phyloP scores from a whole-genome alignment of 1,140 invertebrate species.

The Telenomus remus region DNA sequence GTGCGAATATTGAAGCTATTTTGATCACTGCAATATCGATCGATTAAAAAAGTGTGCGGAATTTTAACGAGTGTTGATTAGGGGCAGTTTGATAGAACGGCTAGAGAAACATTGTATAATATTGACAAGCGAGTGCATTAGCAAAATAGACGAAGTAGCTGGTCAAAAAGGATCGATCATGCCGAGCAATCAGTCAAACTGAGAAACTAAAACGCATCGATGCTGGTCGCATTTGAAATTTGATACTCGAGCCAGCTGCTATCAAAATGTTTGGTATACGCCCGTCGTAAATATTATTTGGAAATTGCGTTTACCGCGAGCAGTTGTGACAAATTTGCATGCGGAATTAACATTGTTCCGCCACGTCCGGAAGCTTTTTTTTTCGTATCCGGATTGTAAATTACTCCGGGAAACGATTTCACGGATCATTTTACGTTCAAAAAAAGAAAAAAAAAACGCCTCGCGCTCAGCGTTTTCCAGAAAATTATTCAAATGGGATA shows the following conservation, averaged over 20 bases:
- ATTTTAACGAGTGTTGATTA: conserved; percentile 53
- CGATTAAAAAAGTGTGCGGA: conserved; percentile 40
- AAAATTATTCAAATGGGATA: conserved; percentile 28
- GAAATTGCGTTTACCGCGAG: conserved; percentile 36
- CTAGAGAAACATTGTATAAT: conserved; percentile 36
- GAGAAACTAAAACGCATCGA: background rate
- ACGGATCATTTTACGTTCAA: conserved; percentile 37
- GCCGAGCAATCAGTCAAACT: conserved; percentile 5
- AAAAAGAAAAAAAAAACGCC: no score
- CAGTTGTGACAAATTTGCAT: conserved; percentile 42
- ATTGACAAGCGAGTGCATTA: conserved; percentile 18
- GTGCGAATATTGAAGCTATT: no score
- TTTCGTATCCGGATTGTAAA: conserved; percentile 33
- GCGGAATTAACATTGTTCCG: conserved; percentile 40
- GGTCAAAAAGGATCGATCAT: conserved; percentile 35
- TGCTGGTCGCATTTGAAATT: conserved; percentile 35
- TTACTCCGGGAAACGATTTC: conserved; percentile 37
- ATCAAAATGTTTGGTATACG: conserved; percentile 30
- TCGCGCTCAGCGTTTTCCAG: background rate
- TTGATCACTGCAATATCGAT: background rate
- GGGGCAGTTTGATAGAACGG: conserved; percentile 30
- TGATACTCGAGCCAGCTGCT: conserved; percentile 40
- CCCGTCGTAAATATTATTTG: conserved; percentile 43
- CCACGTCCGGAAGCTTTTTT: conserved; percentile 23
- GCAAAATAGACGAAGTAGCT: conserved; percentile 9